Percentiles rank a stretch among this genome's conserved stretches.
Conservation (phyloP, 2,113 vertebrate genomes). For the Lamprotornis superbus region DNA sequence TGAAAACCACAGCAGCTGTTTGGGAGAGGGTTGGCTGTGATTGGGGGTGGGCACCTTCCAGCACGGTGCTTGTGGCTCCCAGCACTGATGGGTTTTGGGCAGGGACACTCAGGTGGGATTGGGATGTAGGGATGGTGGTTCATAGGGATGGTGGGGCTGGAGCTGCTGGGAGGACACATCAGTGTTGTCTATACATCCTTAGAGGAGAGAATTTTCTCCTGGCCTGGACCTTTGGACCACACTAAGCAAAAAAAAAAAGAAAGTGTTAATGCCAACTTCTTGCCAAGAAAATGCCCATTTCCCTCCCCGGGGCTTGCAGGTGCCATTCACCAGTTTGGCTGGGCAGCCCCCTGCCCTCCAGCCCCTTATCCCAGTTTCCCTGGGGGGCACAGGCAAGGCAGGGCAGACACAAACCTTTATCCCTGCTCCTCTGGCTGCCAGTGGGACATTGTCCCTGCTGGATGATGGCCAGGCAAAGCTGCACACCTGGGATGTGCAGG, state of each 20-base stretch:
- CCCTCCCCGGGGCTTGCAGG: not conserved
- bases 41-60: fast-evolving
- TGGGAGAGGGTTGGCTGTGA: not conserved
- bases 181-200: not conserved
- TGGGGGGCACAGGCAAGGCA: not conserved
- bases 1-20: not conserved
- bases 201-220: not conserved
- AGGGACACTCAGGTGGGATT: not conserved
- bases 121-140: not conserved
- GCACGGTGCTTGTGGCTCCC: fast-evolving
- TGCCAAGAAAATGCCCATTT: not conserved
- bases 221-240: not conserved
- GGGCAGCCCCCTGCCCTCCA: not conserved
- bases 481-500: fast-evolving
- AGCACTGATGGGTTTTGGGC: not conserved
- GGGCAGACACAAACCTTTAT: not conserved
- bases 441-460: not conserved
- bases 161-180: not conserved
- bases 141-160: not conserved
- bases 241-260: not conserved
- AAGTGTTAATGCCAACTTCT: not conserved
- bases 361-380: too few relatives aligned
- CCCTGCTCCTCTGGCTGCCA: not conserved
- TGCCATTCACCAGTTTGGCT: not conserved
- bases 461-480: not conserved